phyloP scores from a whole-genome alignment of 2,113 vertebrate genomes.

The Neofelis nebulosa region DNA sequence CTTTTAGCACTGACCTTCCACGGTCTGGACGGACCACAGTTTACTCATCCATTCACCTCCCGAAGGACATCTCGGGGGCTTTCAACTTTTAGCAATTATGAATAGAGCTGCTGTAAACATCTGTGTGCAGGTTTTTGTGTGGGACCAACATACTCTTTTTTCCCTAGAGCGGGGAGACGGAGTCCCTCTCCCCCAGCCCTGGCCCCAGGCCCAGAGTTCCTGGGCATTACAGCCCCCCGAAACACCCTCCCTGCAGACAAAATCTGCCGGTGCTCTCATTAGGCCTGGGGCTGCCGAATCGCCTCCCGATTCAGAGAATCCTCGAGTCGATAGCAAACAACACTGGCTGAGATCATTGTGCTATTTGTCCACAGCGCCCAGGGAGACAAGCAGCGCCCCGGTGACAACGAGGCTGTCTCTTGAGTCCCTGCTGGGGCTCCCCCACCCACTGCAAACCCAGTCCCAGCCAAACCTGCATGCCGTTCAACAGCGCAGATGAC shows the following conservation, averaged over 20 bases:
- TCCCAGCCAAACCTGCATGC: rapidly evolving
- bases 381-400: background rate
- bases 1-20: background rate
- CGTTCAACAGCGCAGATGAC: background rate
- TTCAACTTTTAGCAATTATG: background rate
- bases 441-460: background rate
- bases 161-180: background rate
- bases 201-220: background rate
- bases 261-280: background rate
- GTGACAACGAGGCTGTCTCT: background rate
- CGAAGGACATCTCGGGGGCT: background rate
- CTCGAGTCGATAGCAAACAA: background rate
- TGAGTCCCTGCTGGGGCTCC: background rate
- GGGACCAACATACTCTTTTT: background rate
- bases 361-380: background rate
- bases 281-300: background rate
- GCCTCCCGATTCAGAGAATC: background rate
- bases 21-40: background rate
- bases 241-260: background rate
- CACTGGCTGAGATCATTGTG: background rate
- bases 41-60: background rate
- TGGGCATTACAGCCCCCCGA: background rate
- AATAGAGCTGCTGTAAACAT: background rate
- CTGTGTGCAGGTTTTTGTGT: background rate
- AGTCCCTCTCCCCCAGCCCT: background rate